A percentile compares a stretch with the other conserved stretches of the same genome.
These are phyloP conservation scores for Rousettus leschenaultii DNA, from an alignment of 2,113 vertebrate genomes.

Conservation along the genomic window DNA sequence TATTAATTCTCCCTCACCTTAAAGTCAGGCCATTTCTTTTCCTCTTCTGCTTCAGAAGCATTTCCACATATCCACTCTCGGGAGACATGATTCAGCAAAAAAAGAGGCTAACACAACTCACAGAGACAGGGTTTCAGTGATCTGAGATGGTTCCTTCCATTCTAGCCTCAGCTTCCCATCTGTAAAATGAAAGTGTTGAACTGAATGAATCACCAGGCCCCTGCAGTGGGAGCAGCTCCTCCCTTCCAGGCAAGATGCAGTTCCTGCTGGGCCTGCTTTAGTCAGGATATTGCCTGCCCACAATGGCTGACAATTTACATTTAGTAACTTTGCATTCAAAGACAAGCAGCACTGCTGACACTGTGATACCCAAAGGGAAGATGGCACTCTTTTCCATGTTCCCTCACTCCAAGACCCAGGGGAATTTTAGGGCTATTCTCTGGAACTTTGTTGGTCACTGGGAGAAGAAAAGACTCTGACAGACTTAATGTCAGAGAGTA, in stretches of 20 bases:
- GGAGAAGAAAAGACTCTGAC: background rate
- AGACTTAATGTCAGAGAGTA: background rate
- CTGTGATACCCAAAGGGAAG: too few species aligned
- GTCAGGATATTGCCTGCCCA: background rate
- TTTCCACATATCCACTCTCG: background rate
- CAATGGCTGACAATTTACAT: rapidly evolving
- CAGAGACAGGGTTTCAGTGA: background rate
- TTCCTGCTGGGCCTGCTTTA: background rate
- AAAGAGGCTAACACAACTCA: background rate
- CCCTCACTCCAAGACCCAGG: background rate
- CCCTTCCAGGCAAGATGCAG: background rate
- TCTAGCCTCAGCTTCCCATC: background rate
- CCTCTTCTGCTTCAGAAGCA: background rate
- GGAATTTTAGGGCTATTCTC: too few species aligned
- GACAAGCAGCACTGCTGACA: background rate
- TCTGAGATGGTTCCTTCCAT: rapidly evolving
- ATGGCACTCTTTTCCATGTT: rapidly evolving
- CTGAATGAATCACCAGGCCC: too few species aligned
- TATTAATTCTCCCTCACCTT: background rate
- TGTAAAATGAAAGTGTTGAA: background rate
- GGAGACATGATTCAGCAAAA: background rate
- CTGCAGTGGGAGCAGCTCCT: rapidly evolving
- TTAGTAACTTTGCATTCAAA: background rate
- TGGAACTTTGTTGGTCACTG: background rate
- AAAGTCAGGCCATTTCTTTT: background rate